Percentiles rank a stretch among this genome's conserved stretches.
phyloP scores from a whole-genome alignment of 2,113 vertebrate genomes.

The Arenaria interpres region DNA sequence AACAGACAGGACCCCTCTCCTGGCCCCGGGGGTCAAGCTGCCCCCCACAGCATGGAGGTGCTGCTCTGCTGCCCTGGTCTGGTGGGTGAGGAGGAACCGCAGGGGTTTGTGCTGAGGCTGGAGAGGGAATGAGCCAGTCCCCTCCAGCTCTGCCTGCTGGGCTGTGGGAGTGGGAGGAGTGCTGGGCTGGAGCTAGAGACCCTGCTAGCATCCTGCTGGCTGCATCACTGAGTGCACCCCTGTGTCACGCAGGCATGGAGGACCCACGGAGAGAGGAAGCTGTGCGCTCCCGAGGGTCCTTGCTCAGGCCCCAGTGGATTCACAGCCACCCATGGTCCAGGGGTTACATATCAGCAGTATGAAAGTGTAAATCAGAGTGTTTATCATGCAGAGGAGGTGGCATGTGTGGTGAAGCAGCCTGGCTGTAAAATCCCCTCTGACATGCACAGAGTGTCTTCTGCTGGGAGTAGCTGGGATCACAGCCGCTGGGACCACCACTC shows the following conservation, averaged over 20 bases:
- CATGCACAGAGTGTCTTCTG: background rate
- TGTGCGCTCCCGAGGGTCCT: background rate
- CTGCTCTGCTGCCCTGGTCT: accelerated
- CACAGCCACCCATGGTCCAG: background rate
- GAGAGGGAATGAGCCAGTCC: background rate
- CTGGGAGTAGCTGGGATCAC: constrained; percentile 18
- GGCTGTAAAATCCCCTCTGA: background rate
- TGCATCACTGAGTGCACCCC: background rate
- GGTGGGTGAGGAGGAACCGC: background rate
- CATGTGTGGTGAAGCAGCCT: background rate
- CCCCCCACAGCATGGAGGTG: background rate
- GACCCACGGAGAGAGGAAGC: accelerated
- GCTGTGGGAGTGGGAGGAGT: background rate
- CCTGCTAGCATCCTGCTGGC: background rate
- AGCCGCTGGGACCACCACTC: background rate
- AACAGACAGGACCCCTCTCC: background rate
- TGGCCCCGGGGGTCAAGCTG: background rate
- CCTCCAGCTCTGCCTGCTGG: background rate
- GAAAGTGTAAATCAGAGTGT: background rate
- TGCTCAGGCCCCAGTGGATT: background rate
- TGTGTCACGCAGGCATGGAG: background rate
- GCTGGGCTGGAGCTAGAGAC: background rate
- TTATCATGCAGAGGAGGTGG: background rate
- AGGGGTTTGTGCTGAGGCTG: background rate
- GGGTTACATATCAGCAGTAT: background rate